Evolutionary conservation across 2,113 vertebrate genomes (phyloP).

Genomic region (Melozone crissalis): DNA sequence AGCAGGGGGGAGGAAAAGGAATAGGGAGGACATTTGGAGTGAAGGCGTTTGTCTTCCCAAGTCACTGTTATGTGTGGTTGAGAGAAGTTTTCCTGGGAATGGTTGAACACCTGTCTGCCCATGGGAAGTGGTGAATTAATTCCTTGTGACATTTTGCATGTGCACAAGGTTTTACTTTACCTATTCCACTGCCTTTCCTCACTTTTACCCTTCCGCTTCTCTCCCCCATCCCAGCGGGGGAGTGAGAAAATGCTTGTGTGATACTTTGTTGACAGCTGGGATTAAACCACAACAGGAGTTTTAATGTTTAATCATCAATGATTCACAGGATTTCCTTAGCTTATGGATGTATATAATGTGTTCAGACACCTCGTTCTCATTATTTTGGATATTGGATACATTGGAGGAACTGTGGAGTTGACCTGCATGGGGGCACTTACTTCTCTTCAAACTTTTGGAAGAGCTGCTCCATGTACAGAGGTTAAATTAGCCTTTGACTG

Average conservation of each 20-base stretch:
- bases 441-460: neutral
- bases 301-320: neutral
- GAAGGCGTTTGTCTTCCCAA: neutral
- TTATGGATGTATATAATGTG: neutral
- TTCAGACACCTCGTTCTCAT: neutral
- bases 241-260: neutral
- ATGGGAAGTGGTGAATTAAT: neutral
- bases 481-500: neutral
- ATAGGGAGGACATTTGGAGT: neutral
- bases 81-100: neutral
- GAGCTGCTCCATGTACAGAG: fast-evolving
- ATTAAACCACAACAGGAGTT: neutral
- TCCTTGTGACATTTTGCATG: neutral
- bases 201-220: neutral
- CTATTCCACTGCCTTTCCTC: neutral
- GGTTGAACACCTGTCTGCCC: neutral
- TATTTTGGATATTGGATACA: neutral
- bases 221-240: neutral
- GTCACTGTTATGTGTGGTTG: neutral
- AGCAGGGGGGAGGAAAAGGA: neutral
- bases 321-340: neutral
- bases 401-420: neutral
- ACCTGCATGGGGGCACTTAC: neutral
- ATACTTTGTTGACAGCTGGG: neutral
- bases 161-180: neutral